Conservation (phyloP, 1,140 invertebrate species). For the Anastrepha obliqua region DNA sequence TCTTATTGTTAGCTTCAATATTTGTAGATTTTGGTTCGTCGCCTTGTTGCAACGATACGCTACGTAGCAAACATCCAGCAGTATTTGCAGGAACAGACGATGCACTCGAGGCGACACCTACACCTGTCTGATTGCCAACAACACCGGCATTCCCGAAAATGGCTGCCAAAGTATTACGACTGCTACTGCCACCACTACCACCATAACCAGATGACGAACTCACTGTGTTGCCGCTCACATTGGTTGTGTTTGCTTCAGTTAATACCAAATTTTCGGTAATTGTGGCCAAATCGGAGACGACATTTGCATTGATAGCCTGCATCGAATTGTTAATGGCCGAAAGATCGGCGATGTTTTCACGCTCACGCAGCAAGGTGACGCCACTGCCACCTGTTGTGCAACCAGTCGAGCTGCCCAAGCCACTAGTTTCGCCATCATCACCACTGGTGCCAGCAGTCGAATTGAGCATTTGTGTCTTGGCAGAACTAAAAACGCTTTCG, state of each 20-base stretch:
- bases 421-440: slow-evolving; percentile 6
- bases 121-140: not conserved
- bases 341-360: slow-evolving; percentile 77
- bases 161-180: slow-evolving; percentile 54
- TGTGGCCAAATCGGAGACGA: slow-evolving; percentile 83
- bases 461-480: slow-evolving; percentile 85
- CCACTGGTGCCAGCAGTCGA: slow-evolving; percentile 78
- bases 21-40: slow-evolving; percentile 61
- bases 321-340: slow-evolving; percentile 81
- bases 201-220: slow-evolving; percentile 3
- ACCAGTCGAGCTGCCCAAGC: not conserved
- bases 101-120: slow-evolving; percentile 17
- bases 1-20: slow-evolving; percentile 73
- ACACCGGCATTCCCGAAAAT: slow-evolving; percentile 52
- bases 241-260: slow-evolving; percentile 54
- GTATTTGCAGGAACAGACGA: slow-evolving; percentile 10
- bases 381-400: slow-evolving; percentile 76
- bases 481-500: slow-evolving; percentile 87
- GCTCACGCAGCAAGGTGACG: slow-evolving; percentile 76
- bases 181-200: slow-evolving; percentile 35
- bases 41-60: slow-evolving; percentile 61
- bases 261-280: slow-evolving; percentile 88
- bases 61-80: not conserved
- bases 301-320: slow-evolving; percentile 71
- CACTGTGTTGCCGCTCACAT: slow-evolving; percentile 13